Evolutionary conservation across 1,140 invertebrate genomes (phyloP), one percentile per base, ranked within the genome.

Genomic region (Scaptodrosophila lebanonensis): DNA sequence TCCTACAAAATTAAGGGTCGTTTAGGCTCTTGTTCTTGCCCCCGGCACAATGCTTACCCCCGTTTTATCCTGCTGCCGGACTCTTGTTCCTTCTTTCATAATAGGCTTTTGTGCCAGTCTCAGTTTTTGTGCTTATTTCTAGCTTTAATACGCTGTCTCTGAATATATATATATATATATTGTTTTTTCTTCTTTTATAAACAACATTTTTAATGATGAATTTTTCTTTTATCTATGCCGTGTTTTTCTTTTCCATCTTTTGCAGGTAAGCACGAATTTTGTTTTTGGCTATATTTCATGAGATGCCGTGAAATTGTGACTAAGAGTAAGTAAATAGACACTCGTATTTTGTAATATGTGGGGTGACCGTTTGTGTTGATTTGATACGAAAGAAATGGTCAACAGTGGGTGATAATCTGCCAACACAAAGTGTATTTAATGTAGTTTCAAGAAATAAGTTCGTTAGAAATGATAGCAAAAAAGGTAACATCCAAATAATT

Each of bases 81-180:
- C 50, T 17, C 38, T 25, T 51, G 60, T 53, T 36, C 35, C 18
- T 11, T 36, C 61, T 58, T 66, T 77, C n/a, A n/a, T n/a, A 82
- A 79, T 82, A 73, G 75, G 68, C 54, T 79, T 73, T 79, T 65
- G 53, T 56, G 45, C 27, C 32, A 36, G 47, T 79, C 45, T 66
- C 51, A 27, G 51, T 52, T 64, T 48, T 58, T 59, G 70, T 25
- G 33, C 61, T 60, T 59, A 52, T 32, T 44, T 16, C 20, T 39
- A 20, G 9, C 22, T 43, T 25, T 22, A 11, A 8, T 22, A 30
- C 3, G 29, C 5, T 35, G 18, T 51, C 15, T 16, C 20, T 20
- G n/a, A n/a, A n/a, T n/a, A n/a, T 43, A 51, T 38, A 13, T 35
- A 15, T 47, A 48, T 40, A 39, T 40, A 20, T 44, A 51, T 22